Percentiles rank a stretch among this genome's conserved stretches.
Conservation (phyloP, 2,113 vertebrate genomes). For the Ochotona curzoniae region DNA sequence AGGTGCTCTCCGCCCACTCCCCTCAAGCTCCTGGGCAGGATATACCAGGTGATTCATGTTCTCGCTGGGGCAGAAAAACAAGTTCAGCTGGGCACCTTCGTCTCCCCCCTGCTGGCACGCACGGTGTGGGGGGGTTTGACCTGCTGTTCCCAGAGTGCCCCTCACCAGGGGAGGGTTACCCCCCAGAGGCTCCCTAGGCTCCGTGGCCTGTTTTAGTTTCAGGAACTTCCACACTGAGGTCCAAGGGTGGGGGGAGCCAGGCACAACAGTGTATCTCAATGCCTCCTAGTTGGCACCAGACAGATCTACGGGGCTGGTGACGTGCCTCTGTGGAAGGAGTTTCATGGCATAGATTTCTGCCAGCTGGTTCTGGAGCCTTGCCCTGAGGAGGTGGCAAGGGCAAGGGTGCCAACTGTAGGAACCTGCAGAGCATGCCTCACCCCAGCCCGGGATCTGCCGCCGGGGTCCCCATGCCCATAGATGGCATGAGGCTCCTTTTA, state of each 20-base stretch:
- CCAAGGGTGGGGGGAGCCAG: not conserved
- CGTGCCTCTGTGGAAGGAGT: conserved; percentile 65
- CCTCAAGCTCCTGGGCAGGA: conserved; percentile 69
- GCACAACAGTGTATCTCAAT: not conserved
- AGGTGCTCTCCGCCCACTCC: conserved; percentile 24
- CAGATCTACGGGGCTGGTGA: conserved; percentile 47
- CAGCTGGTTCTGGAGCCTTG: conserved; percentile 71
- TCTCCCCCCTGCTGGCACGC: conserved; percentile 60
- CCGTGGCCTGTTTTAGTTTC: not conserved
- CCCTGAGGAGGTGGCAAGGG: conserved; percentile 65
- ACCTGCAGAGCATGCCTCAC: not conserved
- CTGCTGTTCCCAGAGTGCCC: conserved; percentile 4
- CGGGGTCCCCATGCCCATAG: not conserved
- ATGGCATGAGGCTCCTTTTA: not conserved
- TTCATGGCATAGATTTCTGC: conserved; percentile 62
- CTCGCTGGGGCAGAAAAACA: conserved; percentile 81
- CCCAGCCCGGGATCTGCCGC: not conserved
- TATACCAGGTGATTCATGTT: conserved; percentile 76
- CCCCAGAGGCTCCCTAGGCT: not conserved
- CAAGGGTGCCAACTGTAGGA: not conserved
- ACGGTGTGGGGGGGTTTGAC: not conserved
- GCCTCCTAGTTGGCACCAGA: not conserved
- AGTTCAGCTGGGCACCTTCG: conserved; percentile 74
- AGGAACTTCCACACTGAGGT: not conserved
- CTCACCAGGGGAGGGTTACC: not conserved